A percentile compares a stretch with the other conserved stretches of the same genome.
phyloP scores from a whole-genome alignment of 37 sponge, comb jelly and placozoan species.

The Theonella swinhoei region DNA sequence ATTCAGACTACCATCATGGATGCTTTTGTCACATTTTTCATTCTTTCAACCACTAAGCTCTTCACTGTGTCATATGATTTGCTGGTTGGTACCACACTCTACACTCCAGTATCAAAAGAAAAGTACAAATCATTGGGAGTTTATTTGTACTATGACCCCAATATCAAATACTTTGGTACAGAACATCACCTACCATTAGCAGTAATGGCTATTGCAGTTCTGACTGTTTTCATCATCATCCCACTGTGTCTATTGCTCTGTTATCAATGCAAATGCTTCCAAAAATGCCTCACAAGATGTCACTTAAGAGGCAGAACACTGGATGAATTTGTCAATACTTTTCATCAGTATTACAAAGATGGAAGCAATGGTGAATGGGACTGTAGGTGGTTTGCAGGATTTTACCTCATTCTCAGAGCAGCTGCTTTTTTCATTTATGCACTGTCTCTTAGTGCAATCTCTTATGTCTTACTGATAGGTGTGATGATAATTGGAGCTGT shows the following conservation, averaged over 20 bases:
- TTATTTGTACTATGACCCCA: constrained; percentile 25
- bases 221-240: constrained; percentile 10
- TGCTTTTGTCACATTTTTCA: constrained; percentile 58
- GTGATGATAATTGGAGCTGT: no score
- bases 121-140: no score
- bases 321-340: constrained; percentile 35
- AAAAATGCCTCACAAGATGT: neutral
- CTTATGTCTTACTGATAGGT: no score
- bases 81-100: constrained; percentile 14
- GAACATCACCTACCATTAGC: constrained; percentile 34
- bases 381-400: constrained; percentile 57
- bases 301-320: neutral
- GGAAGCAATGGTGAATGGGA: constrained; percentile 29
- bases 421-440: neutral
- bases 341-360: constrained; percentile 65
- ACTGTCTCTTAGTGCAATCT: no score
- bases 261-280: constrained; percentile 20
- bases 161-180: constrained; percentile 11
- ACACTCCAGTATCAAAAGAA: no score
- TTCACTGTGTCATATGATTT: constrained; percentile 21
- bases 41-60: constrained; percentile 64
- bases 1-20: constrained; percentile 36
- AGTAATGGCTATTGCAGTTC: constrained; percentile 4
- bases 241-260: constrained; percentile 45
- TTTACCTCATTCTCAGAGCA: constrained; percentile 19